Base-by-base conservation (phyloP, 2,797 vertebrate species). In the Bovichtus variegatus region DNA sequence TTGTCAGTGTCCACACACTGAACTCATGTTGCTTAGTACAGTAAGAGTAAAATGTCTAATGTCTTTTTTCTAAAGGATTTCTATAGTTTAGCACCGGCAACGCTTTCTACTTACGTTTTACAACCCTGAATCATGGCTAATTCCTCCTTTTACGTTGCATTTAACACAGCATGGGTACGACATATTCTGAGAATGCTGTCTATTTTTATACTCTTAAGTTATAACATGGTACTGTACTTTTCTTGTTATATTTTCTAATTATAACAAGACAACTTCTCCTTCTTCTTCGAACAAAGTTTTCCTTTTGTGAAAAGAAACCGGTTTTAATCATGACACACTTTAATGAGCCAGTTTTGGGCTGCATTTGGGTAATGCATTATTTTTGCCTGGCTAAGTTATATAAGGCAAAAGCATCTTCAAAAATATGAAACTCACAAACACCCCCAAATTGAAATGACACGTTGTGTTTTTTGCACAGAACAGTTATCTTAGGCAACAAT, bases 71-170 rank as follows among this genome's bases (percentile, higher is more conserved):
- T 36, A 13, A 29, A 71, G 21, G 7, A 78, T 65, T 74, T 34
- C 38, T 25, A 3, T 13, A 43, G 49, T 41, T 15, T n/a, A 43
- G 15, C 53, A 9, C 1, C 1, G 1, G 54, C 18, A 50, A 13
- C 36, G 9, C 50, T 68, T 47, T 13, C 15, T 9, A 12, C 72
- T 38, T 62, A 50, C 12, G 34, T 67, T 72, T 73, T 47, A 51
- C 59, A 68, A 31, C 31, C 51, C 49, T 68, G 73, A 76, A 74
- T 79, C 71, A 75, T 57, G 23, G 54, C 38, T 86, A 71, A 83
- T 80, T 84, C 75, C 43, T 67, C 63, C 76, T 86, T 86, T 82
- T 76, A 58, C 69, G 80, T 77, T 69, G 49, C 61, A 64, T 71
- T 86, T 87, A 87, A n/a, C n/a, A n/a, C n/a, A n/a, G n/a, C n/a